phyloP scores from a whole-genome alignment of 2,113 vertebrate species.

The Pogonocichla stellata region DNA sequence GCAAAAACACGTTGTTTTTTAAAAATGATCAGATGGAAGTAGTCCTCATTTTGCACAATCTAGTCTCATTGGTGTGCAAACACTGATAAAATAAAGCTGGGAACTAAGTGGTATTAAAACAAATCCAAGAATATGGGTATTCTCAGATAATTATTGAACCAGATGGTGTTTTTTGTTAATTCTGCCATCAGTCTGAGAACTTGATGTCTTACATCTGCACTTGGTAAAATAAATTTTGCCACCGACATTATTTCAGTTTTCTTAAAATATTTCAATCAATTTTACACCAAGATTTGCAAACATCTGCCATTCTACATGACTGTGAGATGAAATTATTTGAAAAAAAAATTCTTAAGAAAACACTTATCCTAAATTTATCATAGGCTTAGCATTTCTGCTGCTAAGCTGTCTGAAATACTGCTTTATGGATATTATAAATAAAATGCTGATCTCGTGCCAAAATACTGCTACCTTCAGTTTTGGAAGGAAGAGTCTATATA shows the following conservation, averaged over 20 bases:
- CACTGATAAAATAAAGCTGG: conserved; percentile 81
- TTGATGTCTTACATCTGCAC: conserved; percentile 88
- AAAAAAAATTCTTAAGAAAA: conserved; percentile 69
- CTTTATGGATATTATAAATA: conserved; percentile 29
- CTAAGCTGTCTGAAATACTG: conserved; percentile 33
- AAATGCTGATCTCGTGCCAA: neutral
- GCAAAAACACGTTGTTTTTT: conserved; percentile 76
- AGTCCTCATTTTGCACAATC: conserved; percentile 77
- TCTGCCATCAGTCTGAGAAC: conserved; percentile 86
- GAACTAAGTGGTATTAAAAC: conserved; percentile 77
- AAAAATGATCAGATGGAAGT: conserved; percentile 79
- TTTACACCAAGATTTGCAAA: conserved; percentile 82
- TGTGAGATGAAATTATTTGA: conserved; percentile 70
- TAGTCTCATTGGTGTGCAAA: conserved; percentile 78
- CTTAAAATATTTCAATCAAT: conserved; percentile 85
- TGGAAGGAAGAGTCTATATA: neutral
- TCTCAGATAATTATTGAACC: conserved; percentile 86
- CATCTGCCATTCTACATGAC: conserved; percentile 77
- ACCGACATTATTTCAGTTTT: conserved; percentile 84
- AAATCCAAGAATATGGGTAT: conserved; percentile 81
- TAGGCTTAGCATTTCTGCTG: conserved; percentile 46
- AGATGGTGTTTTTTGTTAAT: conserved; percentile 89
- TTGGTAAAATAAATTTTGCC: conserved; percentile 85
- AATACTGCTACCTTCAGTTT: neutral
- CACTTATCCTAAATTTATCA: conserved; percentile 53